Evolutionary conservation across 2,797 vertebrate species (phyloP).

Genomic region (Gymnodraco acuticeps): DNA sequence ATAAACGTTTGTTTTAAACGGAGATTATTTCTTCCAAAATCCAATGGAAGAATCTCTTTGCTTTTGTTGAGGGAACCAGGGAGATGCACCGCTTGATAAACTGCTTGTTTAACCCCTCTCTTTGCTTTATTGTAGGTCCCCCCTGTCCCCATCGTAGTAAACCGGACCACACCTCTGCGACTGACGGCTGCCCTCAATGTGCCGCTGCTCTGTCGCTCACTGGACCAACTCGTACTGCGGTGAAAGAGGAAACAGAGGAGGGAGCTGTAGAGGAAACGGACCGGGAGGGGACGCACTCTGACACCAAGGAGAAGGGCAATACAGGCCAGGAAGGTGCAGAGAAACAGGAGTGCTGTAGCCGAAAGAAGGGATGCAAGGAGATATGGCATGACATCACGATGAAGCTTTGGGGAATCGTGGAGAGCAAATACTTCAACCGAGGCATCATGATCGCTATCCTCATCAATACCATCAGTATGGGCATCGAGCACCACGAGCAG

Average conservation of each 20-base stretch:
- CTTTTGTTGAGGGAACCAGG: no score
- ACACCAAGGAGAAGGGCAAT: conserved; percentile 53
- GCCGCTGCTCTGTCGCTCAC: conserved; percentile 56
- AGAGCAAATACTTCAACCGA: conserved; percentile 98
- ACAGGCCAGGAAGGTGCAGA: conserved; percentile 4
- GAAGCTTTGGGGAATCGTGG: conserved; percentile 92
- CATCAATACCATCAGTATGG: conserved; percentile 98
- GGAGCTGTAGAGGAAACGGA: conserved; percentile 66
- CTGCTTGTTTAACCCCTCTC: not conserved
- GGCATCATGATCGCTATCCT: conserved; percentile 98
- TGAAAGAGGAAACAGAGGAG: conserved; percentile 65
- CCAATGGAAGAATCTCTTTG: no score
- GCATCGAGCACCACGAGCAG: conserved; percentile 96
- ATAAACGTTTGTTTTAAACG: no score
- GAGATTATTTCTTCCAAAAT: no score
- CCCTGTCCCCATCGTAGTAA: conserved; percentile 85
- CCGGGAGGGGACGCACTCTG: conserved; percentile 33
- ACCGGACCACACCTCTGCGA: conserved; percentile 78
- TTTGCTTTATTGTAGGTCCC: conserved; percentile 71
- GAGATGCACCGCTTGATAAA: not conserved
- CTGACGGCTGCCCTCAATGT: conserved; percentile 86
- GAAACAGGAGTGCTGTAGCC: conserved; percentile 38
- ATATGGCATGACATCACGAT: conserved; percentile 79
- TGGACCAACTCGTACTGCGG: conserved; percentile 35
- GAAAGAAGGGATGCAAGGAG: conserved; percentile 65